Conservation (phyloP, 2,797 vertebrate genomes). For the Ficedula albicollis region DNA sequence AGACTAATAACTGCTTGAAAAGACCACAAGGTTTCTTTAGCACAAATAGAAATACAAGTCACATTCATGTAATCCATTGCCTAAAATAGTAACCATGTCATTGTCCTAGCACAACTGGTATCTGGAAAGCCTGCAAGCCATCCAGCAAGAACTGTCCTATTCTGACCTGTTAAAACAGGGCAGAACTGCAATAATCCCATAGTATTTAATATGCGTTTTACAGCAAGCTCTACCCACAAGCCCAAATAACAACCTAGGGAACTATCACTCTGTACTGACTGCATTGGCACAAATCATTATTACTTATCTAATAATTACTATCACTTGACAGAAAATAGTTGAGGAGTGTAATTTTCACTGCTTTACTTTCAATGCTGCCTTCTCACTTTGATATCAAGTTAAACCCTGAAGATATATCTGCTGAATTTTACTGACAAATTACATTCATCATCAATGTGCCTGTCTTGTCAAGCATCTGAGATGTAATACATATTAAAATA, state of each 20-base stretch:
- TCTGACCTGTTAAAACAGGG: conserved; percentile 66
- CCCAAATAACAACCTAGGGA: conserved; percentile 54
- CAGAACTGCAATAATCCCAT: conserved; percentile 63
- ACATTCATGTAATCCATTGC: conserved; percentile 57
- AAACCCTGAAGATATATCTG: conserved; percentile 36
- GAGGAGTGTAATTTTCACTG: conserved; percentile 30
- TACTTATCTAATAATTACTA: conserved; percentile 65
- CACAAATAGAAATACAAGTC: conserved; percentile 60
- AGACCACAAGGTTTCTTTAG: conserved; percentile 36
- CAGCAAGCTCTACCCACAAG: conserved; percentile 56
- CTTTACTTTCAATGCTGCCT: conserved; percentile 3
- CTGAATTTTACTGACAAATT: conserved; percentile 52
- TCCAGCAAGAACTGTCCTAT: conserved; percentile 60
- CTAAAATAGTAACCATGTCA: conserved; percentile 55
- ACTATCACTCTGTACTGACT: conserved; percentile 51
- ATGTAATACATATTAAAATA: conserved; percentile 28
- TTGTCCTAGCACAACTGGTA: conserved; percentile 55
- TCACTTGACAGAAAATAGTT: conserved; percentile 33
- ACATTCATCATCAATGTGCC: conserved; percentile 13
- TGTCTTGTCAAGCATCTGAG: conserved; percentile 44
- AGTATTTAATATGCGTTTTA: conserved; percentile 48
- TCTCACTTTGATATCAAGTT: neutral
- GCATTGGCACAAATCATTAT: conserved; percentile 58
- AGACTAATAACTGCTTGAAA: conserved; percentile 45
- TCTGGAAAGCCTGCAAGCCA: conserved; percentile 62